Evolutionary conservation across 1,140 invertebrate genomes (phyloP).

Genomic region (Drosophila mauritiana): DNA sequence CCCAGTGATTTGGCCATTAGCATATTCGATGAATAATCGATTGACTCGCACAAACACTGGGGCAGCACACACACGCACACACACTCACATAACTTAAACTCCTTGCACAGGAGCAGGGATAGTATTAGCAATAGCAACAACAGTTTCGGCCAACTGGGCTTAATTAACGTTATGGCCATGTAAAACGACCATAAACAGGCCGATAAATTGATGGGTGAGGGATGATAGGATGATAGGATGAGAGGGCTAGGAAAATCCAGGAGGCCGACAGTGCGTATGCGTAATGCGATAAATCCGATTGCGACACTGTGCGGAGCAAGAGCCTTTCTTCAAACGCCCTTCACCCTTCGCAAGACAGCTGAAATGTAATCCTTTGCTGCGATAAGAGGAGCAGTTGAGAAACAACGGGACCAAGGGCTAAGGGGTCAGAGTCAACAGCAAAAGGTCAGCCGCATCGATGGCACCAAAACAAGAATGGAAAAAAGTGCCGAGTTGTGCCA

Average conservation of each 20-base stretch:
- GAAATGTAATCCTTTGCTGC: slow-evolving; percentile 56
- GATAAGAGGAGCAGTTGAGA: neutral
- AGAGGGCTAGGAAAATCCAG: slow-evolving; percentile 24
- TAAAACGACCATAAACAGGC: slow-evolving; percentile 23
- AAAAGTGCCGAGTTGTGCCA: neutral
- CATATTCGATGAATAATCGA: slow-evolving; percentile 38
- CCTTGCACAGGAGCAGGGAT: neutral
- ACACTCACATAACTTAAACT: neutral
- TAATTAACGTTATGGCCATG: slow-evolving; percentile 41
- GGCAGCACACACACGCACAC: too few relatives aligned
- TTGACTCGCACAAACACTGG: slow-evolving; percentile 7
- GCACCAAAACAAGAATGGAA: neutral
- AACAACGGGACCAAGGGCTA: too few relatives aligned
- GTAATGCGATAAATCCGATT: slow-evolving; percentile 54
- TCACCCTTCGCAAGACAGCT: slow-evolving; percentile 14
- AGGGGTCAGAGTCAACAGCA: slow-evolving; percentile 33
- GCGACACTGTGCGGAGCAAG: neutral
- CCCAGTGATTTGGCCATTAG: slow-evolving; percentile 38
- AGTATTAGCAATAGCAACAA: neutral
- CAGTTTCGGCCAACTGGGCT: slow-evolving; percentile 1
- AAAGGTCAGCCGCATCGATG: slow-evolving; percentile 37
- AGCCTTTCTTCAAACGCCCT: slow-evolving; percentile 12
- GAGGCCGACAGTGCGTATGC: slow-evolving; percentile 47
- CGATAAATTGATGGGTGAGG: slow-evolving; percentile 4
- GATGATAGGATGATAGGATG: neutral